Evolutionary conservation across 2,888 invertebrate species (phyloP).

Genomic region (Clepsis dumicolana): DNA sequence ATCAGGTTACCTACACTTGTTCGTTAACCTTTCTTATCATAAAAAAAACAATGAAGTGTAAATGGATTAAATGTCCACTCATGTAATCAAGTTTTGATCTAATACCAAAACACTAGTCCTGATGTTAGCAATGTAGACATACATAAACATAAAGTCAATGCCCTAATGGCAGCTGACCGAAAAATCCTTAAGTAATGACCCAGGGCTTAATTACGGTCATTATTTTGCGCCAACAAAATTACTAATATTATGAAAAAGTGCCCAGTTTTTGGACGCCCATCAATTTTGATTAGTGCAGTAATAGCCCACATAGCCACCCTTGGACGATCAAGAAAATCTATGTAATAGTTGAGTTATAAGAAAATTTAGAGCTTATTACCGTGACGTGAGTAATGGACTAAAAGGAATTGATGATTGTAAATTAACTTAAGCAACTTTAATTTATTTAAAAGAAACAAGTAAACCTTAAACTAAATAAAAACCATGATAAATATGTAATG

Average conservation of each 20-base stretch:
- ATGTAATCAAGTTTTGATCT: background rate
- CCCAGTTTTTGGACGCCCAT: slow-evolving; percentile 81
- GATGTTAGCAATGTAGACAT: slow-evolving; percentile 46
- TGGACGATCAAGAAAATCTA: slow-evolving; percentile 77
- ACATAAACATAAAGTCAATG: slow-evolving; percentile 63
- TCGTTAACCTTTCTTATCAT: no score
- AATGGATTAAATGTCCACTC: background rate
- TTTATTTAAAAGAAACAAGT: no score
- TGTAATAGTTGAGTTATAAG: slow-evolving; percentile 81
- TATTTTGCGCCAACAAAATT: slow-evolving; percentile 83
- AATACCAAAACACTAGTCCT: background rate
- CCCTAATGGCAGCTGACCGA: slow-evolving; percentile 61
- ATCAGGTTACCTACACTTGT: no score
- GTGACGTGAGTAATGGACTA: slow-evolving; percentile 59
- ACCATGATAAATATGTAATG: no score
- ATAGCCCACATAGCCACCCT: slow-evolving; percentile 76
- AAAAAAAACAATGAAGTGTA: background rate
- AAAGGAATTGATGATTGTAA: slow-evolving; percentile 56
- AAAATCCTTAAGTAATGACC: slow-evolving; percentile 79
- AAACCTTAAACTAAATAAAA: no score
- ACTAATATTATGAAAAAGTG: slow-evolving; percentile 82
- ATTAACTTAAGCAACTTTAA: no score
- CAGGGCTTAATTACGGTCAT: slow-evolving; percentile 76
- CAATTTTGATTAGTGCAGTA: slow-evolving; percentile 84
- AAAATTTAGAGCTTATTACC: slow-evolving; percentile 82